Conservation (phyloP, 2,888 invertebrate species). For the Abrostola triplasia region DNA sequence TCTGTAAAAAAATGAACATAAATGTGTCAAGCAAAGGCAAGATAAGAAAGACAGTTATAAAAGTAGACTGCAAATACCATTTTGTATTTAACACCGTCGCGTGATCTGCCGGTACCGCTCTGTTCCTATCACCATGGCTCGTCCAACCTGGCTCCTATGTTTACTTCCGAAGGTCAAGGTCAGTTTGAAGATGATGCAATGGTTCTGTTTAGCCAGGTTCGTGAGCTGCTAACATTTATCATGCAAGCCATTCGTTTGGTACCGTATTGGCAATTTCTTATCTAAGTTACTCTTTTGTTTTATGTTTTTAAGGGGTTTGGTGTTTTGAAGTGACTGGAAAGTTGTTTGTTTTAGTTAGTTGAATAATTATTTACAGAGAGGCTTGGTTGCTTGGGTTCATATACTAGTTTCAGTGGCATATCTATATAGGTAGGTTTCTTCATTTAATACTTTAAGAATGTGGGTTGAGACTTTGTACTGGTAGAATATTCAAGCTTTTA, state of each 20-base stretch:
- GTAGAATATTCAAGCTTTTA: too few species aligned
- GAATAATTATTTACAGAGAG: background rate
- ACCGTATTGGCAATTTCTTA: conserved; percentile 21
- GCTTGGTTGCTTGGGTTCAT: too few species aligned
- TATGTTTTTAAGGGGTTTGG: conserved; percentile 3
- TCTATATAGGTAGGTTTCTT: too few species aligned
- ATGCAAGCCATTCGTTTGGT: conserved; percentile 25
- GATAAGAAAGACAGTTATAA: too few species aligned
- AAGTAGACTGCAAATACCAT: conserved; percentile 1
- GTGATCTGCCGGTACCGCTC: conserved; percentile 37
- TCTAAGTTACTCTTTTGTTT: conserved; percentile 9
- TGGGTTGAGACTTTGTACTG: too few species aligned
- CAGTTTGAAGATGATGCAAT: conserved; percentile 9
- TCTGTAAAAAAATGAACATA: too few species aligned
- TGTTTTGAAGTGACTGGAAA: background rate
- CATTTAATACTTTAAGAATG: too few species aligned
- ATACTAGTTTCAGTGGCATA: too few species aligned
- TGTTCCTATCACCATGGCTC: conserved; percentile 20
- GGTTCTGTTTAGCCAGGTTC: conserved; percentile 42
- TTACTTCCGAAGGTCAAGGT: conserved; percentile 31
- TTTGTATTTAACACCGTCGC: conserved; percentile 37
- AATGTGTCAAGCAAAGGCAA: too few species aligned
- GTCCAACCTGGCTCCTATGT: conserved; percentile 15
- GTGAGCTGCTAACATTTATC: conserved; percentile 37
- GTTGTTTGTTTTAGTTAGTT: background rate